These are phyloP conservation scores for Conops quadrifasciatus DNA, from an alignment of 2,888 invertebrate genomes.

Conservation along the genomic window DNA sequence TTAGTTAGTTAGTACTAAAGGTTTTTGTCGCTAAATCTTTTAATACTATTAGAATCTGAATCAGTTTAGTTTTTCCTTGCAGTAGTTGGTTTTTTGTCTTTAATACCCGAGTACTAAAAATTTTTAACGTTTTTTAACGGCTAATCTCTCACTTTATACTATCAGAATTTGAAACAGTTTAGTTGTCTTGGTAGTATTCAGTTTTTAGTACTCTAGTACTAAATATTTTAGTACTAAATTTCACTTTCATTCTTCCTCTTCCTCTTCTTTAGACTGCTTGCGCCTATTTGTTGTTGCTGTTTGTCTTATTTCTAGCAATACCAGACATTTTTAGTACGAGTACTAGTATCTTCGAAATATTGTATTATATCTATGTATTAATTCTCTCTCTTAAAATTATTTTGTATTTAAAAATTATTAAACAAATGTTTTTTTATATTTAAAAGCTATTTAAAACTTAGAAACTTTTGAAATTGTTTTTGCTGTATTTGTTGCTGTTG, in stretches of 20 bases:
- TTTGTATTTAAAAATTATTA: background rate
- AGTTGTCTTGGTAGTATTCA: no score
- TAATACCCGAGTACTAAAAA: conserved; percentile 14
- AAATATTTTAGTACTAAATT: no score
- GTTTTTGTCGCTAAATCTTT: background rate
- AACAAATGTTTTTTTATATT: background rate
- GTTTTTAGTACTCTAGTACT: no score
- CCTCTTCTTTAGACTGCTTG: no score
- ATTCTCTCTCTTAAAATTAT: background rate
- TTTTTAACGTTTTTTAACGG: no score
- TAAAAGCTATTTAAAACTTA: background rate
- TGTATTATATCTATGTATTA: conserved; percentile 11
- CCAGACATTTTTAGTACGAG: conserved; percentile 23
- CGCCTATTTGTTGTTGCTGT: no score
- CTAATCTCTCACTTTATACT: no score
- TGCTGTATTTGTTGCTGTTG: background rate
- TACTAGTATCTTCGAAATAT: conserved; percentile 32
- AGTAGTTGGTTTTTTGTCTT: conserved; percentile 37
- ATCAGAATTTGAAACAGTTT: no score
- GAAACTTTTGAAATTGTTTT: background rate
- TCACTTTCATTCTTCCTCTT: no score
- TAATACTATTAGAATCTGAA: conserved; percentile 33
- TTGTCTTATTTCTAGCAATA: no score
- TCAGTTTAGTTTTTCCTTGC: conserved; percentile 31
- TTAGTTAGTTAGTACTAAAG: background rate